These are phyloP conservation scores for Microhierax caerulescens DNA, from an alignment of 2,797 vertebrate species.

Conservation along the genomic window DNA sequence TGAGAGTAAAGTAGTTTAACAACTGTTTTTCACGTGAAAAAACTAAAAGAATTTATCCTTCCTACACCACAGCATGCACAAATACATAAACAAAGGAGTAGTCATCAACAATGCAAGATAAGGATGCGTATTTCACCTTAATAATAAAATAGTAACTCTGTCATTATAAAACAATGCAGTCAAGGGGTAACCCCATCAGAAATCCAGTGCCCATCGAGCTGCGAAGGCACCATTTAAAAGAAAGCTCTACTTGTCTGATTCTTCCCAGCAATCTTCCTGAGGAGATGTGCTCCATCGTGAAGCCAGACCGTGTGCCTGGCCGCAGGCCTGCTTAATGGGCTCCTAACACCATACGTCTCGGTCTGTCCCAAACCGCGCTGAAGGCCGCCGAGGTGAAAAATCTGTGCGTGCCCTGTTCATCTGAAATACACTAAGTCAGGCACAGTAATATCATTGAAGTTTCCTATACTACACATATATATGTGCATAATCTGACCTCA, in stretches of 20 bases:
- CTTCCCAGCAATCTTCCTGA: background rate
- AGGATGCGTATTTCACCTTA: background rate
- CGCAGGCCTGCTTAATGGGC: background rate
- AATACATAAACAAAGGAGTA: background rate
- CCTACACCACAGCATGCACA: background rate
- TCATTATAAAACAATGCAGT: background rate
- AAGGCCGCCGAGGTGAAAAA: background rate
- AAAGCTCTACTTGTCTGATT: background rate
- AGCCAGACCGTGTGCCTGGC: background rate
- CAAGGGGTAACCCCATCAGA: background rate
- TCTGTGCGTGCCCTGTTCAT: background rate
- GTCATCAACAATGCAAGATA: background rate
- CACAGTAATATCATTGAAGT: fast-evolving
- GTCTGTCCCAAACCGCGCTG: fast-evolving
- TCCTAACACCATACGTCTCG: fast-evolving
- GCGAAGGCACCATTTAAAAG: background rate
- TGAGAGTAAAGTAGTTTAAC: background rate
- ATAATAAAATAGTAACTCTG: background rate
- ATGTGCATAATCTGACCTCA: background rate
- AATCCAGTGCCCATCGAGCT: background rate
- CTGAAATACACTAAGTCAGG: background rate
- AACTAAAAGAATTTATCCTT: background rate
- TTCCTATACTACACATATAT: fast-evolving
- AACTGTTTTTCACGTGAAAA: background rate
- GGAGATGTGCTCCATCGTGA: background rate